Percentiles rank a stretch among this genome's conserved stretches.
These are phyloP conservation scores for Erannis defoliaria DNA, from an alignment of 2,888 invertebrate genomes.

Conservation along the genomic window DNA sequence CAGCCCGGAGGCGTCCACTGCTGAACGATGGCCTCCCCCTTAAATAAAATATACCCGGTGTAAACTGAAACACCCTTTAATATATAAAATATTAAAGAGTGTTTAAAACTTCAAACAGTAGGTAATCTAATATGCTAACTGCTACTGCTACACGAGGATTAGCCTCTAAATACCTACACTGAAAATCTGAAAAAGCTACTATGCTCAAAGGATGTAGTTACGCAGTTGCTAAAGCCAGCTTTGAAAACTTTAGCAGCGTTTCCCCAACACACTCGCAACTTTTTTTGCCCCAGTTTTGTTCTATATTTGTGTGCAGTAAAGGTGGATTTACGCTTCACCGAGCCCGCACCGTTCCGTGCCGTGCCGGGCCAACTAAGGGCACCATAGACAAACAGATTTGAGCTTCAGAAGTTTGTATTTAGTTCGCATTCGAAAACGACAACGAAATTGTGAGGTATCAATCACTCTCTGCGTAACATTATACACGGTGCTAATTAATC, in stretches of 20 bases:
- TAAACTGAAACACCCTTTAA: no score
- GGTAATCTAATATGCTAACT: constrained; percentile 1
- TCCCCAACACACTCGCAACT: neutral
- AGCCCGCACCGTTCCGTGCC: neutral
- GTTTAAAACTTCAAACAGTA: neutral
- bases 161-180: no score
- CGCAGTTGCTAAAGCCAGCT: neutral
- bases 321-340: neutral
- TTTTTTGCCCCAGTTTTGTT: constrained; percentile 11
- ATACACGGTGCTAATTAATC: no score
- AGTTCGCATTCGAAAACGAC: no score
- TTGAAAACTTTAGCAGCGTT: constrained; percentile 9
- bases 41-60: no score
- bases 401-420: no score
- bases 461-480: no score
- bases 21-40: no score
- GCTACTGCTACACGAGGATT: neutral
- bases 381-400: no score
- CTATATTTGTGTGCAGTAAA: constrained; percentile 10
- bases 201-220: neutral
- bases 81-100: neutral
- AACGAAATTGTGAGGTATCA: no score
- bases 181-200: constrained; percentile 4
- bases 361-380: no score
- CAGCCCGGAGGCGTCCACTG: no score